Conservation (phyloP, 2,888 invertebrate species). For the Caenorhabditis sp. region DNA sequence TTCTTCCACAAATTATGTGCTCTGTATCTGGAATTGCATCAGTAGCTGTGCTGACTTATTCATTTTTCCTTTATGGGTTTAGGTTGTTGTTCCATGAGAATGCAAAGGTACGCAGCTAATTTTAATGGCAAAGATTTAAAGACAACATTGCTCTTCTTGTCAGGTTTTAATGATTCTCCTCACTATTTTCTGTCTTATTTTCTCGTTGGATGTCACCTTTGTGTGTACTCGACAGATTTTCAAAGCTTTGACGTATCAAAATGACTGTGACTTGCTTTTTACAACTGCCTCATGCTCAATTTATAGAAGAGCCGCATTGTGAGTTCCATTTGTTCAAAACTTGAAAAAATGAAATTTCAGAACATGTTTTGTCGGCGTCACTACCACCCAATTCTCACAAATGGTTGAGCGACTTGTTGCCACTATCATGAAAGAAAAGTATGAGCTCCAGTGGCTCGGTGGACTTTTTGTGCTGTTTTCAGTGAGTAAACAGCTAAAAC, state of each 20-base stretch:
- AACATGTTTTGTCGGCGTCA: conserved; percentile 56
- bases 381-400: conserved; percentile 52
- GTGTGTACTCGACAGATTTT: conserved; percentile 40
- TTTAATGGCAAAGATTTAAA: no score
- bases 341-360: conserved; percentile 18
- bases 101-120: conserved; percentile 53
- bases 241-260: conserved; percentile 32
- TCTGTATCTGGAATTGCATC: conserved; percentile 46
- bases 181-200: conserved; percentile 44
- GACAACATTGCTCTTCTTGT: not conserved
- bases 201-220: conserved; percentile 44
- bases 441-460: conserved; percentile 57
- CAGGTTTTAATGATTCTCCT: conserved; percentile 57
- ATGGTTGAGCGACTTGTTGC: conserved; percentile 56
- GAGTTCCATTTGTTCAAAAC: not conserved
- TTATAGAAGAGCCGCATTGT: conserved; percentile 54
- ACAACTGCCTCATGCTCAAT: conserved; percentile 30
- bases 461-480: conserved; percentile 46
- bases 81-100: conserved; percentile 52
- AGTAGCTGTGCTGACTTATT: conserved; percentile 32
- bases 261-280: conserved; percentile 56
- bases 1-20: conserved; percentile 47
- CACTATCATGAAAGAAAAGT: conserved; percentile 44
- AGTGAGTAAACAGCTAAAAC: no score
- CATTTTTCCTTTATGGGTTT: conserved; percentile 53